A percentile compares a stretch with the other conserved stretches of the same genome.
phyloP scores from a whole-genome alignment of 2,113 vertebrate species.

The Bujurquina vittata region DNA sequence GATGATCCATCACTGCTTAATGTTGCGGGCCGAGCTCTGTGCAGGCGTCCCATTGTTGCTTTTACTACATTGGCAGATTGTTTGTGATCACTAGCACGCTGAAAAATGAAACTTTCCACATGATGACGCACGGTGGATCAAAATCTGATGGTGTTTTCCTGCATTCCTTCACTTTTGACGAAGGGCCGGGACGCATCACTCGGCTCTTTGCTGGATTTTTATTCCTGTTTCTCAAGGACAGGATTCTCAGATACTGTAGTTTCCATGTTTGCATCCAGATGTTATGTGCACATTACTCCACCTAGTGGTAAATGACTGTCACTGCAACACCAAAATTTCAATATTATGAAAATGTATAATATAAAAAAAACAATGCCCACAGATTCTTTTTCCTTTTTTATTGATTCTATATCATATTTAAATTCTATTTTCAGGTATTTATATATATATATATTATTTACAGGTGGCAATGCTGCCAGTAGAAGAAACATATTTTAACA shows the following conservation, averaged over 20 bases:
- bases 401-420: slow-evolving; percentile 75
- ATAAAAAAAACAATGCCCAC: background rate
- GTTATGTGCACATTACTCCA: background rate
- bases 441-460: slow-evolving; percentile 68
- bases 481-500: slow-evolving; percentile 64
- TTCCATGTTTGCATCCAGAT: background rate
- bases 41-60: background rate
- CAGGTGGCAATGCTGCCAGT: slow-evolving; percentile 67
- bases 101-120: background rate
- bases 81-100: background rate
- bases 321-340: background rate
- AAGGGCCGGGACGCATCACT: too few species aligned
- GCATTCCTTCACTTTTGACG: too few species aligned
- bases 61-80: rapidly evolving
- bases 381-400: slow-evolving; percentile 62
- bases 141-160: background rate
- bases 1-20: background rate
- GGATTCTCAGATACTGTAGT: background rate
- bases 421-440: slow-evolving; percentile 64
- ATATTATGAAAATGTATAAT: background rate
- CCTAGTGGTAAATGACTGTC: slow-evolving; percentile 14
- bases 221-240: too few species aligned
- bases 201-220: too few species aligned
- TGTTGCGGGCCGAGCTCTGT: background rate
- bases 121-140: rapidly evolving